Base-by-base conservation (phyloP, 2,888 invertebrate genomes). In the Mythimna vitellina region DNA sequence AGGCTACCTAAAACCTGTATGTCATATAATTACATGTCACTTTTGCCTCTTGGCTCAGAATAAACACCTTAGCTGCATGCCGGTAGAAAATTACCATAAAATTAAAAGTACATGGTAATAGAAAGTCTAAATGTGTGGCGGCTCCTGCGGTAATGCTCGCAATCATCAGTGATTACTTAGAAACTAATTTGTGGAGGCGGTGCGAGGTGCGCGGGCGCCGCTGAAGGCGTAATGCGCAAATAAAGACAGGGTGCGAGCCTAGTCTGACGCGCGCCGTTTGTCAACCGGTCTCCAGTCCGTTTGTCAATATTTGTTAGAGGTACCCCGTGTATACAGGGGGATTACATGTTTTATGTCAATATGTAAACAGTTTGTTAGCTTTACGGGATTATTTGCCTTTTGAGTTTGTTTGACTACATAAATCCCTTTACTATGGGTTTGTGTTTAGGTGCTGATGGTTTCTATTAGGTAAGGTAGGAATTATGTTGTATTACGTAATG, bases 201-300 rank as follows among this genome's bases (percentile, higher is more conserved):
- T 70, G 78, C 80, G 54, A 63, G 70, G 68, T 81, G 81, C 84
- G 76, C 84, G 81, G 89, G 87, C 88, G 89, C 87, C 86, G 81
- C 70, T 84, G 71, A 78, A 85, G 84, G 76, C 74, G 74, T 92
- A 93, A 94, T 94, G 92, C 89, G 91, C 92, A 93, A 92, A 94
- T 94, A 94, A 94, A 90, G 83, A 93, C 89, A 87, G 92, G 91
- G 88, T 82, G 77, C 73, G 73, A 58, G 77, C 57, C 88, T 86
- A 77, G 78, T 42, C 46, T 60, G 56, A 68, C 70, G 73, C 70
- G 38, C 78, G 73, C 76, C 64, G 73, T 80, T 86, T 84, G 86
- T 84, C 86, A 87, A 82, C 79, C 81, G 73, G 83, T 78, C 78
- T 72, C 76, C 70, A 78, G 72, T 51, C 73, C 54, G 77, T 83